These are phyloP conservation scores for Sepiola atlantica DNA, from an alignment of 2,888 invertebrate species.

Conservation along the genomic window DNA sequence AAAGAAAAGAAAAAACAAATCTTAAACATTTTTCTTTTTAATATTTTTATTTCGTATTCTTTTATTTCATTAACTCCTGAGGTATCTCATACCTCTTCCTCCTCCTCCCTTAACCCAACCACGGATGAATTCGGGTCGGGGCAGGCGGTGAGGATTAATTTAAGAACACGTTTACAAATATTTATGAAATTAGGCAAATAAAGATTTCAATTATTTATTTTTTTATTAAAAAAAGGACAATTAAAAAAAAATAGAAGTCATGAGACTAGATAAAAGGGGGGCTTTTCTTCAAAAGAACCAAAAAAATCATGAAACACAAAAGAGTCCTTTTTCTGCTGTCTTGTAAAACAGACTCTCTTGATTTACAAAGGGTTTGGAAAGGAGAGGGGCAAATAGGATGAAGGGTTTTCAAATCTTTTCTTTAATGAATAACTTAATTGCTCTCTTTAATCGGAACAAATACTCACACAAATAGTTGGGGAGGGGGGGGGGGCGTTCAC, in stretches of 20 bases:
- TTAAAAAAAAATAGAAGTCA: background rate
- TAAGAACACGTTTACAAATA: background rate
- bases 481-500: background rate
- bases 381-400: background rate
- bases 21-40: background rate
- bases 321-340: background rate
- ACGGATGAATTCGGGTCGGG: background rate
- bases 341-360: background rate
- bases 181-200: slow-evolving; percentile 15
- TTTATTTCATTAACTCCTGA: background rate
- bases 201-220: background rate
- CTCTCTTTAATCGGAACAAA: background rate
- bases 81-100: background rate
- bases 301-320: background rate
- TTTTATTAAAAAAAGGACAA: background rate
- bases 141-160: background rate
- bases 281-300: background rate
- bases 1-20: background rate
- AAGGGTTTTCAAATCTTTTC: background rate
- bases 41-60: background rate
- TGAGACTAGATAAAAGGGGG: background rate
- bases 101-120: background rate
- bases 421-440: background rate
- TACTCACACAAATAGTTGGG: background rate
- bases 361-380: background rate